Base-by-base conservation (phyloP, 64 coral and sea anemone genomes). In the Cladopsammia gracilis region DNA sequence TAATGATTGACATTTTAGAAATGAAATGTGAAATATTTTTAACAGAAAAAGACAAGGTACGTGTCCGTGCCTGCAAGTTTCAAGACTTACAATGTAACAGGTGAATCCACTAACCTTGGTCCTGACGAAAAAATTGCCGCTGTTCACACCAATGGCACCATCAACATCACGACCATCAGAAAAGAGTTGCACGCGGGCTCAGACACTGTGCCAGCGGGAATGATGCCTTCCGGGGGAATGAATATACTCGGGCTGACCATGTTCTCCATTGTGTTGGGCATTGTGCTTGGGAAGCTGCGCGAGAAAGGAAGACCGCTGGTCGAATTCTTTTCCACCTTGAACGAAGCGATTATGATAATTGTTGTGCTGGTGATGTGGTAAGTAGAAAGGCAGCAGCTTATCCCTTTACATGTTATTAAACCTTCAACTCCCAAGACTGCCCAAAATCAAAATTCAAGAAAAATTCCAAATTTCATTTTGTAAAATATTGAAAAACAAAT, bases 351-450 rank as follows among this genome's bases (percentile, higher is more conserved):
- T 13, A 98, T 98, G 92, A 69, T 75, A 13, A 80, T 98, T 61
- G 96, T 98, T 22, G 34, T 71, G 3, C 49, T 98, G 15, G 73
- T 94, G 58, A 98, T 94, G 82, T 98, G 96, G 96, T 98, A 54
- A 77, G 91, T 89, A 51, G 13, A 7, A 56, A 10, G 12, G 5
- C 7, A 6, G 7, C 53, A 56, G 34, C 34, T 2, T 34, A 34
- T 34, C 34, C 2, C 34, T 34, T 34, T 34, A 34, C 34, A 34
- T 34, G 34, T 34, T 34, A 34, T 34, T 34, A 56, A 56, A 56
- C 5, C 53, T 6, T 56, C 6, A 34, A 34, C 34, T 34, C 34
- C 34, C 34, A 34, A 34, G 34, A 34, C 34, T 34, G 34, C 34
- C 34, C 34, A 2, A 34, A 34, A 34, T 34, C 34, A 34, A 34